Evolutionary conservation across 2,888 invertebrate genomes (phyloP).

Genomic region (Oligia strigilis): DNA sequence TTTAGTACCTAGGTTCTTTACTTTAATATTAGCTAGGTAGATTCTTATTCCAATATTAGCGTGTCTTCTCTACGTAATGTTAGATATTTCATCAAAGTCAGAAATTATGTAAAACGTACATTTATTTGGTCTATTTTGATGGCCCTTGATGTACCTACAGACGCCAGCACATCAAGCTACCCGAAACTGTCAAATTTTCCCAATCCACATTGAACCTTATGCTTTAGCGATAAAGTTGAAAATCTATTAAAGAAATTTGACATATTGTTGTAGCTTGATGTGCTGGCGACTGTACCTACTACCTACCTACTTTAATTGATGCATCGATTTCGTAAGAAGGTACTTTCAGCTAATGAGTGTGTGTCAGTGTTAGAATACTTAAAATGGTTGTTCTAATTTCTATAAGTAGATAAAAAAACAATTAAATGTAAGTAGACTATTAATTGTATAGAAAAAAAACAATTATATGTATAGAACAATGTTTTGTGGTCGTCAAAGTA

Average conservation of each 20-base stretch:
- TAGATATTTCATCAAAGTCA: neutral
- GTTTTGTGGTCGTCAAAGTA: slow-evolving; percentile 19
- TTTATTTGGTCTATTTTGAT: neutral
- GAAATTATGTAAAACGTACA: neutral
- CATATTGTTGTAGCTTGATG: too few relatives aligned
- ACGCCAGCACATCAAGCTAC: too few relatives aligned
- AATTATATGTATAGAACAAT: slow-evolving; percentile 1
- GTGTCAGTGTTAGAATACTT: neutral
- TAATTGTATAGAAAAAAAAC: neutral
- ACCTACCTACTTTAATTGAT: neutral
- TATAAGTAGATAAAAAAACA: neutral
- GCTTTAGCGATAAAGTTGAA: too few relatives aligned
- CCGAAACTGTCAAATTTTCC: too few relatives aligned
- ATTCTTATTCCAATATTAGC: neutral
- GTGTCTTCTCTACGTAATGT: neutral
- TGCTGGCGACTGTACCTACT: too few relatives aligned
- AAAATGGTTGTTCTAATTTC: slow-evolving; percentile 5
- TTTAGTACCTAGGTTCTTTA: neutral
- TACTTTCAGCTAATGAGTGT: slow-evolving; percentile 13
- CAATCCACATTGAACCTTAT: too few relatives aligned
- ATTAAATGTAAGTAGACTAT: too few relatives aligned
- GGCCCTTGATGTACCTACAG: neutral
- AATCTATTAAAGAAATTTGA: too few relatives aligned
- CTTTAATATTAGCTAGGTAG: neutral
- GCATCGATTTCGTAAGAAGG: neutral